Evolutionary conservation across 2,888 invertebrate genomes (phyloP), one percentile per base, ranked within the genome.

Genomic region (Lepidochrysops patricia): DNA sequence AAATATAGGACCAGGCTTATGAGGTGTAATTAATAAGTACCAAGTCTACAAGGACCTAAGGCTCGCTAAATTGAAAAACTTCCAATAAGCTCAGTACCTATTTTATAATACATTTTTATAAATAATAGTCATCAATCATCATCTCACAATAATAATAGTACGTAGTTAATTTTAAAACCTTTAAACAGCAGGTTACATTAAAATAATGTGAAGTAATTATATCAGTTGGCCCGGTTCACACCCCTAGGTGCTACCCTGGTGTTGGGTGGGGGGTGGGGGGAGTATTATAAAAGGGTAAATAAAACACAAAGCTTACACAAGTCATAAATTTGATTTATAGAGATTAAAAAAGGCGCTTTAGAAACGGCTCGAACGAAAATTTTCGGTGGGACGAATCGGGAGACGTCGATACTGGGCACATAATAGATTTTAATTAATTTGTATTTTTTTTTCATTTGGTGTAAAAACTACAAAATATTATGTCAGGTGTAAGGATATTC

Each of bases 291-390:
- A 89, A 86, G 87, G 88, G 88, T 88, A 88, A 89, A 89, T 89
- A 89, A 87, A 88, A 88, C 88, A 88, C 85, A 85, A 85, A 88
- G 89, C 89, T 88, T 88, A 88, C 87, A 88, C 88, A 88, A 89
- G 84, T 89, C 89, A 89, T 89, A 89, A 88, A 89, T 88, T 87
- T 89, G 88, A 89, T 89, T 89, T 89, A 89, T 89, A 84, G 89
- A 89, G 89, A 89, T 89, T 89, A 89, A 89, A 89, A 89, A 89
- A 89, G 88, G 86, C 85, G 88, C 87, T 85, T 86, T 87, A 84
- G 86, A 84, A 84, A 84, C 82, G 82, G 87, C 85, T 87, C 84
- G 84, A 86, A 85, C 87, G 85, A 83, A 86, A 84, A 86, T 87
- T 85, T 86, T 87, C 84, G 86, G 84, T 83, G 83, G 85, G 86